phyloP scores from a whole-genome alignment of 2,113 vertebrate genomes.

The Atherinomorus stipes region DNA sequence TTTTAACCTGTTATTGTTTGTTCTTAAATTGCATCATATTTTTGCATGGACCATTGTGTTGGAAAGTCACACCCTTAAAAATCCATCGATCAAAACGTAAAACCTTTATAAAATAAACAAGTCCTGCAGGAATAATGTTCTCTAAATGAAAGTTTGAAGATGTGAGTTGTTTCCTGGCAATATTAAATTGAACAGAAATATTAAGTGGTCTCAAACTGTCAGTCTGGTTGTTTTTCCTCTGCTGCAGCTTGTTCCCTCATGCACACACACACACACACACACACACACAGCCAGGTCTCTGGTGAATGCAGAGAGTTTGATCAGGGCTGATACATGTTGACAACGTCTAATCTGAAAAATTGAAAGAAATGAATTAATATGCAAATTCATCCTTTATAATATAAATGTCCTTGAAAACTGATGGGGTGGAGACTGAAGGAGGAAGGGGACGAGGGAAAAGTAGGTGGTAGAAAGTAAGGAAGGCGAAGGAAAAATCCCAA shows the following conservation, averaged over 20 bases:
- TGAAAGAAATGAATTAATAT: constrained; percentile 99
- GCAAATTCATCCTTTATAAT: constrained; percentile 99
- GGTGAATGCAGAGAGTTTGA: constrained; percentile 96
- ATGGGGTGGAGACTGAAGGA: constrained; percentile 71
- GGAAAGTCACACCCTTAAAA: no score
- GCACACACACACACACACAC: constrained; percentile 33
- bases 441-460: neutral
- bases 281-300: constrained; percentile 80
- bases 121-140: no score
- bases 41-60: no score
- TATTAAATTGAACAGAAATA: no score
- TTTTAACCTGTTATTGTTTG: no score
- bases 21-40: no score
- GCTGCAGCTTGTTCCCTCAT: no score
- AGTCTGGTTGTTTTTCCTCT: neutral
- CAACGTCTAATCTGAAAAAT: constrained; percentile 99
- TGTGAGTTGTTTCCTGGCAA: no score
- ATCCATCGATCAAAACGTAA: no score
- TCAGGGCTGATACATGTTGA: constrained; percentile 99
- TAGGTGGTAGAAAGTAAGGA: neutral
- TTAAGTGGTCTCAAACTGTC: neutral
- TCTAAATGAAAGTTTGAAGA: no score
- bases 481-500: neutral
- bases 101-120: no score
- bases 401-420: constrained; percentile 98